Evolutionary conservation across 2,113 vertebrate genomes (phyloP).

Genomic region (Danionella cerebrum): DNA sequence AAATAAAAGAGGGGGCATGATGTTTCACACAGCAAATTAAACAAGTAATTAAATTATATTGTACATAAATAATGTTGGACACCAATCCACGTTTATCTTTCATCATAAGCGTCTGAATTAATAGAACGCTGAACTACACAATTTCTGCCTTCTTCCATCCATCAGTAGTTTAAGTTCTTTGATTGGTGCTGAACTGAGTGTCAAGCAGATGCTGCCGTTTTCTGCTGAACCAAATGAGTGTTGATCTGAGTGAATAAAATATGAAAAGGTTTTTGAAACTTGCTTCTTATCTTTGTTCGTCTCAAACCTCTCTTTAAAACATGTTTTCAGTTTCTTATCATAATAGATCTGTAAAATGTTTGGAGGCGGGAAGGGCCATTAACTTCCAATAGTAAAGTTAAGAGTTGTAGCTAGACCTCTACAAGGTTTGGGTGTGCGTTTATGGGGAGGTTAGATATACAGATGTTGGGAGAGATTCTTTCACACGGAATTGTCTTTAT

Average conservation of each 20-base stretch:
- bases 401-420: too few species aligned
- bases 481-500: too few species aligned
- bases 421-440: too few species aligned
- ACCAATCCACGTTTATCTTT: background rate
- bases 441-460: too few species aligned
- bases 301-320: background rate
- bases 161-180: too few species aligned
- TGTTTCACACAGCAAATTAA: conserved; percentile 38
- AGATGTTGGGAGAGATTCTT: too few species aligned
- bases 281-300: background rate
- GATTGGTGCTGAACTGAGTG: background rate
- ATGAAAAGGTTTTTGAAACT: background rate
- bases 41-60: conserved; percentile 44
- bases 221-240: background rate
- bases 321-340: background rate
- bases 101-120: background rate
- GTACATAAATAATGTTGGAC: conserved; percentile 54
- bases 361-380: too few species aligned
- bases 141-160: background rate
- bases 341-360: too few species aligned
- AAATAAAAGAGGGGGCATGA: conserved; percentile 40
- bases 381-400: too few species aligned
- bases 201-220: background rate
- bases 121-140: background rate
- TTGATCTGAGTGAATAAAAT: background rate